Base-by-base conservation (phyloP, 2,888 invertebrate species). In the Drosophila mimica region DNA sequence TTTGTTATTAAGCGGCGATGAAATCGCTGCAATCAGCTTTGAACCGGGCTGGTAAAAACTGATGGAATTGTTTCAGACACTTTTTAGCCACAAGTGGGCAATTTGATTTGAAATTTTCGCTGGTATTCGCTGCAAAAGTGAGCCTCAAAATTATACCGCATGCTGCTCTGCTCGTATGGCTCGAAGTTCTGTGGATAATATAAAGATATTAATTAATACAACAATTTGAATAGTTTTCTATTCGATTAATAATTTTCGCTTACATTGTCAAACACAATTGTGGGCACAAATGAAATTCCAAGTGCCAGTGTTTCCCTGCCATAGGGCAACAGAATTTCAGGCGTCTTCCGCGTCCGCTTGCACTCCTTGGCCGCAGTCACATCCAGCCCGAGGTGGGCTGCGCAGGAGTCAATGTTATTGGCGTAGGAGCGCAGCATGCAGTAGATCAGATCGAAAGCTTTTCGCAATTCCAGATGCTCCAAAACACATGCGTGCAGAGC, bases 401-500 rank as follows among this genome's bases (percentile, higher is more conserved):
- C 88, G 59, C 93, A 93, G 79, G 59, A 53, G 36, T 91, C 83
- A 7, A 92, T 59, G 7, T 53, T 64, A 40, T 91, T 73, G 25
- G 31, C 33, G 54, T 76, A 90, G 36, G 84, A 81, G 9, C 83
- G 71, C 70, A 93, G 74, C 80, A 93, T 76, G 63, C 93, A 93
- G 52, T 83, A 65, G 38, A 93, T 91, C 64, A 93, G 72, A 11
- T 85, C 69, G 40, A 92, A 83, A 38, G 92, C 87, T 0, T 85
- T 76, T 3, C 65, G 38, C 11, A 83, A 62, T 3, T 79, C 79
- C 60, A 90, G 68, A 33, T 91, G 79, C 67, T 93, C 93, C 11
- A 93, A 74, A 13, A 92, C 87, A 56, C 93, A 93, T 20, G 90
- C 93, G 56, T 93, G 93, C 9, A 91, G 52, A 0, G 93, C 93